Conservation (phyloP, 1,140 invertebrate species). For the Drosophila parvula region DNA sequence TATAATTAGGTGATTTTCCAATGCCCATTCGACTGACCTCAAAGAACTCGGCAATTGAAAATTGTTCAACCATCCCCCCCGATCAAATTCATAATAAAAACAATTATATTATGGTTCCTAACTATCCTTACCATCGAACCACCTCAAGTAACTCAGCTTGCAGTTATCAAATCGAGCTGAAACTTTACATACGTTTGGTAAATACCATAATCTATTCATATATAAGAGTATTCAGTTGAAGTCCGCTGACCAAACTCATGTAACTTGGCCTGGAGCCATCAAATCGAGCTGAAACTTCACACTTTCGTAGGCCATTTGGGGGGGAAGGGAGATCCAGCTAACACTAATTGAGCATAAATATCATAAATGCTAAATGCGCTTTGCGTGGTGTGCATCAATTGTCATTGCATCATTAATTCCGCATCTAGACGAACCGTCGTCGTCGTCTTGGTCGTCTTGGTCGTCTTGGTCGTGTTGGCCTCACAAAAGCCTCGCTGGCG, state of each 20-base stretch:
- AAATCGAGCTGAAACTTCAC: conserved; percentile 24
- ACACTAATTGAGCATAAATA: conserved; percentile 52
- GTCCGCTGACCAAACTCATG: neutral
- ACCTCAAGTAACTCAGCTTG: conserved; percentile 20
- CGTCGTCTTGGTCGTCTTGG: neutral
- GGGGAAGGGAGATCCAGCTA: neutral
- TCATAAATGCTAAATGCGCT: conserved; percentile 49
- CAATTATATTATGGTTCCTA: neutral
- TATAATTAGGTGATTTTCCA: conserved; percentile 32
- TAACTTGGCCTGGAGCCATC: conserved; percentile 22
- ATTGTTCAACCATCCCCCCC: neutral
- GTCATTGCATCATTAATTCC: conserved; percentile 70
- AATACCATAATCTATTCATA: neutral
- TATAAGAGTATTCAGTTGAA: neutral
- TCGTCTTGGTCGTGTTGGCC: no score
- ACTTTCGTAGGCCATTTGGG: conserved; percentile 7
- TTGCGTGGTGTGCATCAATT: conserved; percentile 53
- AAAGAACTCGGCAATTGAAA: neutral
- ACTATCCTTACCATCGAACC: no score
- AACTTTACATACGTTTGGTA: neutral
- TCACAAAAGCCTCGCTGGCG: conserved; percentile 29
- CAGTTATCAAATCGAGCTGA: neutral
- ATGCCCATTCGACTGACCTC: conserved; percentile 4
- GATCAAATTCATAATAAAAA: no score
- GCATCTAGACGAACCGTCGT: conserved; percentile 46